Conservation (phyloP, 2,113 vertebrate species). For the Abramis brama region DNA sequence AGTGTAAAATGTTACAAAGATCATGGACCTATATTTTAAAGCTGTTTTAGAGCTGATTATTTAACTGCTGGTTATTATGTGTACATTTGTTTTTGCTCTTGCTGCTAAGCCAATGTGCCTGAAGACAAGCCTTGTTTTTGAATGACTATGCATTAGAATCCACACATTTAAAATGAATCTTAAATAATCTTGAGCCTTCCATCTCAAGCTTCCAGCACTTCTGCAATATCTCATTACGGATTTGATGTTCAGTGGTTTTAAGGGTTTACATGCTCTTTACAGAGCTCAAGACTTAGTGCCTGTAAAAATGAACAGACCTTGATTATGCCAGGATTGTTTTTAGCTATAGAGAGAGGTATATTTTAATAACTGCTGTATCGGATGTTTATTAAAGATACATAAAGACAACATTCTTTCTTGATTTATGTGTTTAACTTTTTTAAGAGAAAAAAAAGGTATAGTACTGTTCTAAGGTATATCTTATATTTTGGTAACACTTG, state of each 20-base stretch:
- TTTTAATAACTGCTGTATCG: slow-evolving; percentile 53
- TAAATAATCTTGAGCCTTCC: background rate
- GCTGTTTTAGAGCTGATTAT: background rate
- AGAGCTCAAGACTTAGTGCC: slow-evolving; percentile 27
- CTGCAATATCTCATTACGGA: background rate
- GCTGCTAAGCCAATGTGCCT: slow-evolving; percentile 24
- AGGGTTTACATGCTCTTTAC: slow-evolving; percentile 27
- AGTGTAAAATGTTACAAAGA: background rate
- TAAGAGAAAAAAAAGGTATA: background rate
- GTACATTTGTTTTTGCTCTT: background rate
- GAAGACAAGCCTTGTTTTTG: slow-evolving; percentile 3
- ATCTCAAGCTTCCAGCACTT: background rate
- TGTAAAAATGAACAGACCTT: slow-evolving; percentile 21
- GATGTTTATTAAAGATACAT: slow-evolving; percentile 42
- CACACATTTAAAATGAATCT: background rate
- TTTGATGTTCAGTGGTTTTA: background rate
- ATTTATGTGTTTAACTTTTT: background rate
- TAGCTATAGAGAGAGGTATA: slow-evolving; percentile 20
- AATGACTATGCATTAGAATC: slow-evolving; percentile 38
- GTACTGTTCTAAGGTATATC: background rate
- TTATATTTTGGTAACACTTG: too few relatives aligned
- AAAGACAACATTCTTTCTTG: background rate
- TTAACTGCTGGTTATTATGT: slow-evolving; percentile 18
- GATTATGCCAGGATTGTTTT: slow-evolving; percentile 20
- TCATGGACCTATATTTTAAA: slow-evolving; percentile 20